Evolutionary conservation across 2,888 invertebrate species (phyloP).

Genomic region (Marasmarcha lunaedactyla): DNA sequence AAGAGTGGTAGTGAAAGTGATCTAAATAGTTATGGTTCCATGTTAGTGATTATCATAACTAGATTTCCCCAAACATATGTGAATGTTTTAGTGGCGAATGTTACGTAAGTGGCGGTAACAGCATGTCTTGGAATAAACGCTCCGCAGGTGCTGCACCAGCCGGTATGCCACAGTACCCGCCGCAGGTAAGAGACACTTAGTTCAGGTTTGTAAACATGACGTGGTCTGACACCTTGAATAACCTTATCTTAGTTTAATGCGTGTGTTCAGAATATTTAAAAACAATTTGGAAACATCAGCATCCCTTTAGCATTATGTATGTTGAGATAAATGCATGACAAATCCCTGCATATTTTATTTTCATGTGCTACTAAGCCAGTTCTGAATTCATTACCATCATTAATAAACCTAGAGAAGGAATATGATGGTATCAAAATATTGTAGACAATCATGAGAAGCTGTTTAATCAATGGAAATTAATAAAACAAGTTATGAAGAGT

Average conservation of each 20-base stretch:
- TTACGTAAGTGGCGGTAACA: slow-evolving; percentile 57
- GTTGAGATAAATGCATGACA: too few species aligned
- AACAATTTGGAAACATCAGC: too few species aligned
- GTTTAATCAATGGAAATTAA: too few species aligned
- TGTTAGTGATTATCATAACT: slow-evolving; percentile 32
- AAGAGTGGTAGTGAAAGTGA: slow-evolving; percentile 46
- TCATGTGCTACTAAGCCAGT: too few species aligned
- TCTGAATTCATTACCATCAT: too few species aligned
- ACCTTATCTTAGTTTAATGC: slow-evolving; percentile 1
- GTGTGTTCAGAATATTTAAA: too few species aligned
- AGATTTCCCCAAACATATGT: slow-evolving; percentile 38
- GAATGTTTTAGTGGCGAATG: slow-evolving; percentile 40
- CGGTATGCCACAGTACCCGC: slow-evolving; percentile 36
- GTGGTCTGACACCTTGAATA: slow-evolving; percentile 31
- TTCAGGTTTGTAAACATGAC: slow-evolving; percentile 51
- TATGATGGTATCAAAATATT: too few species aligned
- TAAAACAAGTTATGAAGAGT: too few species aligned
- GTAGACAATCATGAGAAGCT: too few species aligned
- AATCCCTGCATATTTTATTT: too few species aligned
- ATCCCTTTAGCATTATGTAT: too few species aligned
- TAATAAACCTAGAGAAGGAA: too few species aligned
- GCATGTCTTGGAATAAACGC: slow-evolving; percentile 66
- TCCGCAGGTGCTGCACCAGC: slow-evolving; percentile 31
- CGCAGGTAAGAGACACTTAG: slow-evolving; percentile 42
- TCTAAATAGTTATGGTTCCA: slow-evolving; percentile 27